phyloP scores from a whole-genome alignment of 1,140 invertebrate species.

The Eupeodes corollae region DNA sequence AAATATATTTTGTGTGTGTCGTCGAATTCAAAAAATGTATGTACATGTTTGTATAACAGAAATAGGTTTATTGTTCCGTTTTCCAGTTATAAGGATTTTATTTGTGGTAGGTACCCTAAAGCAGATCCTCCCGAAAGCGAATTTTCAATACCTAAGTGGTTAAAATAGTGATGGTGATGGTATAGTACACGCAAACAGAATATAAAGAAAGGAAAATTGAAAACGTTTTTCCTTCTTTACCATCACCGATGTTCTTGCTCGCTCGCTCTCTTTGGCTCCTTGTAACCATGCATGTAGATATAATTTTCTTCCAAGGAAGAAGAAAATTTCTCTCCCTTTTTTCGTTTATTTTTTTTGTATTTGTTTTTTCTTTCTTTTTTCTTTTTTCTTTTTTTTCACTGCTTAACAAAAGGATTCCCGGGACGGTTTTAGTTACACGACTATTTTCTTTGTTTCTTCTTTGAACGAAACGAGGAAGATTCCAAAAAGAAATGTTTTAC shows the following conservation, averaged over 20 bases:
- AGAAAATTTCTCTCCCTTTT: too few species aligned
- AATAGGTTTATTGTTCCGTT: too few species aligned
- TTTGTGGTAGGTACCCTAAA: too few species aligned
- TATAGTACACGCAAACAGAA: neutral
- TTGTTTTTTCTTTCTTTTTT: too few species aligned
- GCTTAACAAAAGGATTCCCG: neutral
- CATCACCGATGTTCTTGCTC: neutral
- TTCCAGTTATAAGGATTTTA: too few species aligned
- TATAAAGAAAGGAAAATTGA: neutral
- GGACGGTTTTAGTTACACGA: neutral
- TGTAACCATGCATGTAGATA: neutral
- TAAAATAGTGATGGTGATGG: neutral
- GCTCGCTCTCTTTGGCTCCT: neutral
- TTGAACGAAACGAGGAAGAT: neutral
- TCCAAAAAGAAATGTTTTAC: neutral
- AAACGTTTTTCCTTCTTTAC: neutral
- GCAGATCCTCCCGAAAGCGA: too few species aligned
- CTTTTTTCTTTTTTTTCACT: too few species aligned
- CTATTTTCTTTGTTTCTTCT: neutral
- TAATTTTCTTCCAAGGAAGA: neutral
- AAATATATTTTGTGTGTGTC: too few species aligned
- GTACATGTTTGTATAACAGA: too few species aligned
- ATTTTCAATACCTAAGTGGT: too few species aligned
- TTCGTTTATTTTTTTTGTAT: too few species aligned
- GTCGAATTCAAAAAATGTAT: too few species aligned